phyloP scores from a whole-genome alignment of 37 sponge, comb jelly and placozoan genomes.

The Bolinopsis microptera region DNA sequence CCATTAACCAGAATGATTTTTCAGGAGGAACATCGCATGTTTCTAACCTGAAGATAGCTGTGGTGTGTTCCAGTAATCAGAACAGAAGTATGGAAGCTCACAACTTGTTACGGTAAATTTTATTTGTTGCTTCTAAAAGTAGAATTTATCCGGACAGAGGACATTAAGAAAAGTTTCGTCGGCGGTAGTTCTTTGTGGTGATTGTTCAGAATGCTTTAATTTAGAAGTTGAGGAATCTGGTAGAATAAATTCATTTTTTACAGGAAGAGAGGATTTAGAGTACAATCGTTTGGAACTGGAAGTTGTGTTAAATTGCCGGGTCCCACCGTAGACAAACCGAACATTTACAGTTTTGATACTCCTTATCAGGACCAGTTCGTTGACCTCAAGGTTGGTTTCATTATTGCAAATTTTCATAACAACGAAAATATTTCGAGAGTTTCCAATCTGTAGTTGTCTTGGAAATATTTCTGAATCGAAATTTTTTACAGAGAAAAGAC shows the following conservation, averaged over 20 bases:
- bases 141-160: too few species aligned
- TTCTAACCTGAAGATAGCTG: conserved; percentile 76
- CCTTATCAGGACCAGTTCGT: conserved; percentile 90
- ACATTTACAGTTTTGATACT: conserved; percentile 83
- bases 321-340: conserved; percentile 76
- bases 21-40: neutral
- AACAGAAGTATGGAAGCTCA: conserved; percentile 99
- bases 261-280: conserved; percentile 92
- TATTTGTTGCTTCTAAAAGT: too few species aligned
- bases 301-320: conserved; percentile 91
- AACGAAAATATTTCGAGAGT: too few species aligned
- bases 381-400: conserved; percentile 69
- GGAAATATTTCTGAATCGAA: neutral
- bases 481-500: conserved; percentile 33
- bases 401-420: neutral
- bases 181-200: too few species aligned
- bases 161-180: too few species aligned
- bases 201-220: too few species aligned
- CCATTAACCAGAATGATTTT: too few species aligned
- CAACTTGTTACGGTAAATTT: conserved; percentile 84
- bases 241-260: too few species aligned
- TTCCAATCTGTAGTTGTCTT: too few species aligned
- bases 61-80: conserved; percentile 98
- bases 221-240: too few species aligned
- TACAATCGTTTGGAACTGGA: conserved; percentile 91